Evolutionary conservation across 2,888 invertebrate species (phyloP), one percentile per base, ranked within the genome.

Genomic region (Aradus depressus): DNA sequence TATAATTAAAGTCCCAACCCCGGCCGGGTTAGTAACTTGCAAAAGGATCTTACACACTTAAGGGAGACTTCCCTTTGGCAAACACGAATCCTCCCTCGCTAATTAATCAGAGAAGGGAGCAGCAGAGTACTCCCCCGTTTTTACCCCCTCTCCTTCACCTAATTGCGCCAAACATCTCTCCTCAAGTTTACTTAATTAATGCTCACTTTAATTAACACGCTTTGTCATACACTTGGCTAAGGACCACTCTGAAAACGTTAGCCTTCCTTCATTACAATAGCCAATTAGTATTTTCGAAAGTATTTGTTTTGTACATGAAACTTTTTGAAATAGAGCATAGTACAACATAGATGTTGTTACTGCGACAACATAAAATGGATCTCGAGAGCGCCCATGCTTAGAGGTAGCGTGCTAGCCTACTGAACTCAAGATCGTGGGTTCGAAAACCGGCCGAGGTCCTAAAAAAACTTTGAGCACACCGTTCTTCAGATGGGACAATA

Each of bases 141-240:
- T 28, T 32, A 19, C 19, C 31, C 3, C 14, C 16, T 10, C 22
- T 2, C 21, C 32, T 32, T 45, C 44, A 23, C 52, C 54, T 54
- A 54, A 54, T 54, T 54, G 54, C 54, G 44, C 54, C 50, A 47
- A 52, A 51, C 54, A 52, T 54, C 44, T 54, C 48, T 41, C 44
- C 53, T 25, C 42, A 45, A 51, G 53, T 56, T 53, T 44, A 49
- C 53, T 56, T 53, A 53, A 56, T 56, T 56, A 56, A 56, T 56
- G 53, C 50, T 56, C 52, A 53, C 56, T 52, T 49, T 55, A 55
- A 55, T 53, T 55, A 55, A 51, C 53, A 49, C 44, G 48, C 55
- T 55, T 53, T 53, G 55, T 55, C 55, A 55, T 55, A 53, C 52
- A 32, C 45, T 45, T 32, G 16, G 14, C 45, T 45, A 45, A n/a